A percentile compares a stretch with the other conserved stretches of the same genome.
phyloP scores from a whole-genome alignment of 2,113 vertebrate genomes.

The Menidia beryllina region DNA sequence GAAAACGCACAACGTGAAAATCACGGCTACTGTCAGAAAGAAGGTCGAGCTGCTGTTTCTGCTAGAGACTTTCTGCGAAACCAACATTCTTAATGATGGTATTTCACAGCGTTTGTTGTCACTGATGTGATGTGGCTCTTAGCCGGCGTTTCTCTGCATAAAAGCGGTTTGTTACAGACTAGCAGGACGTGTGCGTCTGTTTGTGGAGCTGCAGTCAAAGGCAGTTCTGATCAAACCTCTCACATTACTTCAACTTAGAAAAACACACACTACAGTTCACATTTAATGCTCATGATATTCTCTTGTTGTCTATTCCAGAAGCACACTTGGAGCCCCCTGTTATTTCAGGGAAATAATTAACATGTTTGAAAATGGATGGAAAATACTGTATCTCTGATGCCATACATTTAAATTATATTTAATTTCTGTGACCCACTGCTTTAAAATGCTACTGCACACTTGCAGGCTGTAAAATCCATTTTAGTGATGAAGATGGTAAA shows the following conservation, averaged over 20 bases:
- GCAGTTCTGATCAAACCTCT: constrained; percentile 12
- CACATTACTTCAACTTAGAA: neutral
- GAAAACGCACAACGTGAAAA: neutral
- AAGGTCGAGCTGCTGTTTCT: neutral
- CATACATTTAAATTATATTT: neutral
- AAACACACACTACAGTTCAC: neutral
- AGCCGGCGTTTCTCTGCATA: neutral
- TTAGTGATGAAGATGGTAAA: neutral
- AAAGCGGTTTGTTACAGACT: neutral
- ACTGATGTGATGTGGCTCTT: neutral
- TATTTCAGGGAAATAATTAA: neutral
- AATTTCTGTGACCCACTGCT: too few species aligned
- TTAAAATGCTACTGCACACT: neutral
- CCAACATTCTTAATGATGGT: constrained; percentile 2
- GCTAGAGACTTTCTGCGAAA: neutral
- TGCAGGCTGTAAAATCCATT: neutral
- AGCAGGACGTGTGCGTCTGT: neutral
- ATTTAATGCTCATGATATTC: neutral
- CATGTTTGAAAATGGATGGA: neutral
- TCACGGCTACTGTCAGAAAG: neutral
- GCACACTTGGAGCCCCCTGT: neutral
- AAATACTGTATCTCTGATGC: neutral
- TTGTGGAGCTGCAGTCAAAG: neutral
- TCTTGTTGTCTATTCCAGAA: neutral
- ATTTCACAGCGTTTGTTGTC: neutral